Percentiles rank a stretch among this genome's conserved stretches.
phyloP scores from a whole-genome alignment of 2,888 invertebrate genomes.

The Julus scandinavius region DNA sequence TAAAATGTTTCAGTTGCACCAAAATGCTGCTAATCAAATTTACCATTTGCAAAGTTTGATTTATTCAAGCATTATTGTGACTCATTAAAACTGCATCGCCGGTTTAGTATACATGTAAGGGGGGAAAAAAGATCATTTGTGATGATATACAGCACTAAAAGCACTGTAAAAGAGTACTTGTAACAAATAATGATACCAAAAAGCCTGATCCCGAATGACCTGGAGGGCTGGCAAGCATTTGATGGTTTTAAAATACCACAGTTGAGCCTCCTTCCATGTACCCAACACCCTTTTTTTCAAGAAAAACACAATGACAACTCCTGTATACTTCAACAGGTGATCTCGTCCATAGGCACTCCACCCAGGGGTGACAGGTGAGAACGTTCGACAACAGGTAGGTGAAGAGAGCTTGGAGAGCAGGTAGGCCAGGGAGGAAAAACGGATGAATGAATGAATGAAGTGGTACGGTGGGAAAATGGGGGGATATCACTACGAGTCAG shows the following conservation, averaged over 20 bases:
- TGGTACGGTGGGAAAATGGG: conserved; percentile 21
- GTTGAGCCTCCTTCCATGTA: not conserved
- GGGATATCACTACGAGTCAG: conserved; percentile 4
- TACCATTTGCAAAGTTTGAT: too few species aligned
- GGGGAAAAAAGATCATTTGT: not conserved
- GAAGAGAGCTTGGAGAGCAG: not conserved
- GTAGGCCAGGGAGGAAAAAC: not conserved
- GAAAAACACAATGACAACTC: conserved; percentile 7
- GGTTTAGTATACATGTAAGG: too few species aligned
- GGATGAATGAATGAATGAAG: conserved; percentile 25
- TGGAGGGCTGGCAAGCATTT: not conserved
- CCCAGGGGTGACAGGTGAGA: conserved; percentile 33
- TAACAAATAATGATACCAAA: not conserved
- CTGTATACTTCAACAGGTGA: not conserved
- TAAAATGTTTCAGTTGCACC: too few species aligned
- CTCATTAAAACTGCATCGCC: too few species aligned
- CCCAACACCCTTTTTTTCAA: not conserved
- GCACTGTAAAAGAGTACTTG: not conserved
- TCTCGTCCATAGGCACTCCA: conserved; percentile 15
- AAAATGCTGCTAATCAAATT: too few species aligned
- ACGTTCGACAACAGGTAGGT: conserved; percentile 18
- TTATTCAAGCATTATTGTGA: too few species aligned
- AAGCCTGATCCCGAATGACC: not conserved
- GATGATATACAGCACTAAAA: not conserved
- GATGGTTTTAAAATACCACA: not conserved